Evolutionary conservation across 2,113 vertebrate genomes (phyloP).

Genomic region (Coracopsis vasa): DNA sequence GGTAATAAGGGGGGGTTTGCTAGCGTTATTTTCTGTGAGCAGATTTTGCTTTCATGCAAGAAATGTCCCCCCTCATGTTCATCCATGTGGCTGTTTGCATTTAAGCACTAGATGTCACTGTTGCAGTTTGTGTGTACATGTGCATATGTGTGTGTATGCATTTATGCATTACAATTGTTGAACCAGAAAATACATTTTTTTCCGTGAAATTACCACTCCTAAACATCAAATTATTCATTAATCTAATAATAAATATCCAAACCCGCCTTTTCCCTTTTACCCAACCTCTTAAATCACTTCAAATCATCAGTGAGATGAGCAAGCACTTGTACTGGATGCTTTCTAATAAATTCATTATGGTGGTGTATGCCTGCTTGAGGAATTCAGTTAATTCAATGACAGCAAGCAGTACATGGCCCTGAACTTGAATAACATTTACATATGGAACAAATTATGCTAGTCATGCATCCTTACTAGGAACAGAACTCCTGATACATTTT

Average conservation of each 20-base stretch:
- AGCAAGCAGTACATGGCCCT: background rate
- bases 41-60: background rate
- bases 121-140: background rate
- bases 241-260: background rate
- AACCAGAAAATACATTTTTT: background rate
- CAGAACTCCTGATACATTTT: background rate
- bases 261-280: background rate
- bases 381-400: background rate
- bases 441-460: background rate
- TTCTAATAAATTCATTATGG: background rate
- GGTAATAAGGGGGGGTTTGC: background rate
- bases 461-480: background rate
- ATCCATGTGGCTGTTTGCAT: background rate
- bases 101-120: conserved; percentile 72
- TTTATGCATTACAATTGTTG: background rate
- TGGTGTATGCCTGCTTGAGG: background rate
- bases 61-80: background rate
- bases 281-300: background rate
- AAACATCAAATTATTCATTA: background rate
- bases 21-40: background rate
- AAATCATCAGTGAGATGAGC: background rate
- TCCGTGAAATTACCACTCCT: background rate
- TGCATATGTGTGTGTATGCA: background rate
- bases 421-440: background rate
- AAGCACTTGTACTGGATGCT: background rate